phyloP scores from a whole-genome alignment of 1,140 invertebrate species.

The Coptotermes formosanus region DNA sequence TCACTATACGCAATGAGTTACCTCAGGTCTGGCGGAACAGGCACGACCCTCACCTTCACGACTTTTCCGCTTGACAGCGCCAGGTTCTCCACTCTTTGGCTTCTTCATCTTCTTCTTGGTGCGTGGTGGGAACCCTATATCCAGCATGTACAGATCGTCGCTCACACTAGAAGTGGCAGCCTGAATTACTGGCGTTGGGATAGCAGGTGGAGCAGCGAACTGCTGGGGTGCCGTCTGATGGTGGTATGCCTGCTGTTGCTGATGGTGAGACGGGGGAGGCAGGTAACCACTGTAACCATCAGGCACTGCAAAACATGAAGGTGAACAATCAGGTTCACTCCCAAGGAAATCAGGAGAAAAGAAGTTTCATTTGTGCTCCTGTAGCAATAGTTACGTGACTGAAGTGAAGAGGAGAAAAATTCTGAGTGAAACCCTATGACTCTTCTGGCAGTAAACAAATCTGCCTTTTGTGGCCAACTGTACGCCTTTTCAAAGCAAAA shows the following conservation, averaged over 20 bases:
- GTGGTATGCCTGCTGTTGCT: conserved; percentile 32
- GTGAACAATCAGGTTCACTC: not conserved
- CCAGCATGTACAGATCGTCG: conserved; percentile 81
- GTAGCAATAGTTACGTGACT: too few relatives aligned
- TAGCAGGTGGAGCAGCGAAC: conserved; percentile 60
- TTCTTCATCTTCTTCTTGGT: conserved; percentile 71
- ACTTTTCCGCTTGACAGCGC: conserved; percentile 82
- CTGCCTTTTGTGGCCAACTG: too few relatives aligned
- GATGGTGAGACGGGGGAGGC: conserved; percentile 22
- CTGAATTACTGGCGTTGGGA: conserved; percentile 70
- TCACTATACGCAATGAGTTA: too few relatives aligned
- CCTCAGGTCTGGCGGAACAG: too few relatives aligned
- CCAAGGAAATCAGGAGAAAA: too few relatives aligned
- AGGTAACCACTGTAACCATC: conserved; percentile 58
- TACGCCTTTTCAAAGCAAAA: too few relatives aligned
- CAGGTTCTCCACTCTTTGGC: conserved; percentile 55
- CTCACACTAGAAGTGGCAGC: conserved; percentile 69
- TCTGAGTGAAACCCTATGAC: too few relatives aligned
- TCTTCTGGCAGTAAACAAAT: too few relatives aligned
- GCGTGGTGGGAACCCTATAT: conserved; percentile 73
- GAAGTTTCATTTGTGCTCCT: too few relatives aligned
- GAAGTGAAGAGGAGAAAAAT: too few relatives aligned
- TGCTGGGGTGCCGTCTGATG: conserved; percentile 41
- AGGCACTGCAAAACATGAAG: conserved; percentile 50
- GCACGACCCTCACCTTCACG: conserved; percentile 66